These are phyloP conservation scores for Laupala kohalensis DNA, from an alignment of 1,140 invertebrate species.

Conservation along the genomic window DNA sequence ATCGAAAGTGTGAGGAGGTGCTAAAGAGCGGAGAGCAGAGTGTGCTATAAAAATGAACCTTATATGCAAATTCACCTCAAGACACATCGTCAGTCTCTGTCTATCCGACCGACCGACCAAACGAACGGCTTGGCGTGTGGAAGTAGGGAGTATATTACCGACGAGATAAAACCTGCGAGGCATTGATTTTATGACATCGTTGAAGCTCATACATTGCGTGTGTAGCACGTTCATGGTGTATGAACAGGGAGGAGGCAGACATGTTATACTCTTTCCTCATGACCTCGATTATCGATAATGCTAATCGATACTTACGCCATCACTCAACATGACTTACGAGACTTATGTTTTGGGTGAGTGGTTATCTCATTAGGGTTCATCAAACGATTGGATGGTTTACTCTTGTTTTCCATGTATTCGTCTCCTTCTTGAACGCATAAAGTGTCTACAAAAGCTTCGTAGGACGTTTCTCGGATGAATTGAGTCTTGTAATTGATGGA, in stretches of 20 bases:
- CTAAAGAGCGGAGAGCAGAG: not conserved
- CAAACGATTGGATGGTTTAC: too few relatives aligned
- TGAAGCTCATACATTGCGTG: not conserved
- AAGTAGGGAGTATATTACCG: not conserved
- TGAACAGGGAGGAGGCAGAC: not conserved
- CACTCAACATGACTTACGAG: not conserved
- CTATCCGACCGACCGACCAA: not conserved
- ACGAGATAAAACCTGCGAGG: not conserved
- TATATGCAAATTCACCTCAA: not conserved
- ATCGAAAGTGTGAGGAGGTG: not conserved
- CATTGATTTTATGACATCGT: not conserved
- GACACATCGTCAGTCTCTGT: not conserved
- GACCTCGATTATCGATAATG: not conserved
- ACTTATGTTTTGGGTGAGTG: too few relatives aligned
- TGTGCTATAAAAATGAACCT: not conserved
- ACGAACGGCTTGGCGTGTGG: not conserved
- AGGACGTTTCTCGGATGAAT: too few relatives aligned
- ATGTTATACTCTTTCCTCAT: not conserved
- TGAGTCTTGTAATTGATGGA: too few relatives aligned
- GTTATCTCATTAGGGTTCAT: too few relatives aligned
- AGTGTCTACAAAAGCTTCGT: too few relatives aligned
- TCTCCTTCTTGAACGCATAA: too few relatives aligned
- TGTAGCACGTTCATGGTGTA: too few relatives aligned
- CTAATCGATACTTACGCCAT: not conserved
- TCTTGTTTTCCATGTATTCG: too few relatives aligned